Percentiles rank a stretch among this genome's conserved stretches.
Conservation (phyloP, 2,797 vertebrate genomes). For the Sebastes trivittatus region DNA sequence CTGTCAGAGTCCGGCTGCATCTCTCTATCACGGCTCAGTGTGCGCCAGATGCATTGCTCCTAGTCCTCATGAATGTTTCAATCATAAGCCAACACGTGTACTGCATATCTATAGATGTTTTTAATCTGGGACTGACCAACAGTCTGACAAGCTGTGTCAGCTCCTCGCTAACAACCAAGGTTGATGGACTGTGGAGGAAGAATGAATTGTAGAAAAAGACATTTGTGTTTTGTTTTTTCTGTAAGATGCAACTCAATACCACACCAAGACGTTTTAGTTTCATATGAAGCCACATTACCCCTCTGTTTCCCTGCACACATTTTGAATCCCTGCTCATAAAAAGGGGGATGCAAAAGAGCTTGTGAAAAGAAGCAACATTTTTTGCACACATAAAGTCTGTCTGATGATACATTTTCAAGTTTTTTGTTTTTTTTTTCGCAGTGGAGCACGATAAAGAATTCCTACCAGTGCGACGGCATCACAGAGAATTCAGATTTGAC, state of each 20-base stretch:
- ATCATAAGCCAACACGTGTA: conserved; percentile 56
- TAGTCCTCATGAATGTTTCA: conserved; percentile 54
- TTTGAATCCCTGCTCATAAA: neutral
- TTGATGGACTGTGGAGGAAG: conserved; percentile 25
- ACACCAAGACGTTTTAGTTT: conserved; percentile 19
- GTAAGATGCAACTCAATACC: conserved; percentile 29
- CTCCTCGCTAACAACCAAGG: conserved; percentile 27
- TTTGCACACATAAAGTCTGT: neutral
- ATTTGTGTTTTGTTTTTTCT: conserved; percentile 21
- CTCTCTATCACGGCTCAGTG: conserved; percentile 73
- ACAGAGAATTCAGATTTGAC: conserved; percentile 94
- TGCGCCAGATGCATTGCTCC: conserved; percentile 55
- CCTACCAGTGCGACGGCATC: conserved; percentile 91
- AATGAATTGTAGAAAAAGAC: neutral
- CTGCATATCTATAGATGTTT: conserved; percentile 39
- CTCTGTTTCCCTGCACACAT: neutral
- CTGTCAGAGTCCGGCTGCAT: conserved; percentile 69
- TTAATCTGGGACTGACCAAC: conserved; percentile 39
- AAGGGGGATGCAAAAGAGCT: neutral
- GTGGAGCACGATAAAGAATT: conserved; percentile 97
- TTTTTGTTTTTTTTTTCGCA: conserved; percentile 60
- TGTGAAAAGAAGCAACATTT: neutral
- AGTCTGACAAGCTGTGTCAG: conserved; percentile 38
- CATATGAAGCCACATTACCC: conserved; percentile 1
- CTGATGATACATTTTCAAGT: neutral